Base-by-base conservation (phyloP, 2,113 vertebrate species). In the Podilymbus podiceps region DNA sequence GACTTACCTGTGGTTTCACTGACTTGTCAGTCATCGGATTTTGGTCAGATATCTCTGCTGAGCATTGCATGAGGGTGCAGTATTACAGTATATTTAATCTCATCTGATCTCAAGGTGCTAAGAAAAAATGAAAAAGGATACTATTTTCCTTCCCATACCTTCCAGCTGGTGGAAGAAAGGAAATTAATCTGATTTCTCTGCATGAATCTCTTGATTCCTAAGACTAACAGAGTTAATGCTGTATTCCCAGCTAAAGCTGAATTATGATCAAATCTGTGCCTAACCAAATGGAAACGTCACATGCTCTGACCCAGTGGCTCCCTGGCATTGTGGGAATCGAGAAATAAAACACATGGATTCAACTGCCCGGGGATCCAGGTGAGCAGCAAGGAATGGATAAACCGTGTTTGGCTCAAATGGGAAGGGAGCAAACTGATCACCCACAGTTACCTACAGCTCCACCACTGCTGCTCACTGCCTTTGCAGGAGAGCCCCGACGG, bases 351-450 rank as follows among this genome's bases (percentile, higher is more conserved):
- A 31, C 40, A 55, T 55, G 1, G 1, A 1, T 15, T 35, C 31
- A 42, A 44, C 16, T 33, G 11, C 13, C 30, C 0, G 0, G 24
- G 33, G 18, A 30, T 69, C 30, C 30, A 56, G 38, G 40, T 2
- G 31, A 90, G 30, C 40, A 56, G 21, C 2, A 2, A 22, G 64
- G 44, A 42, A n/a, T 11, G 28, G 38, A 50, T 3, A 31, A 59
- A 42, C 9, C 1, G 0, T 5, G 2, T n/a, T 28, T 73, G 33
- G 25, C 59, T 86, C 17, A 25, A 62, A 42, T 3, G 12, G 21
- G 40, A 53, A 83, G 14, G 3, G 27, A 89, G 17, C 6, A 24
- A 58, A 27, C 21, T 46, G 21, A 23, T 59, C 42, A 62, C 12
- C 18, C 49, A 1, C 30, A 11, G 20, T 46, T 3, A 18, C 13